phyloP scores from a whole-genome alignment of 2,888 invertebrate species.

The Agrilus mali region DNA sequence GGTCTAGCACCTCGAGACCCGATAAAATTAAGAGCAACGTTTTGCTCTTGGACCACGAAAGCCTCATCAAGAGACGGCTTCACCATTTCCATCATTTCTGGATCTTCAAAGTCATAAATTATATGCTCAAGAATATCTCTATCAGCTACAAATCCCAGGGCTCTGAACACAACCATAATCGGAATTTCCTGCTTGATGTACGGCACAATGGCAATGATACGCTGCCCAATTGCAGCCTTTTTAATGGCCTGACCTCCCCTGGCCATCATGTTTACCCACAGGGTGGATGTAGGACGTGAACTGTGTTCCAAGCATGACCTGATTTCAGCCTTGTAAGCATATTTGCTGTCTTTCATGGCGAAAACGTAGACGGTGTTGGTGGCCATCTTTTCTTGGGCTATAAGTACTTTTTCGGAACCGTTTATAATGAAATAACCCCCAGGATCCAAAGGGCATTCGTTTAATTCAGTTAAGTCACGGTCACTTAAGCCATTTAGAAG shows the following conservation, averaged over 20 bases:
- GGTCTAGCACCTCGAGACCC: slow-evolving; percentile 94
- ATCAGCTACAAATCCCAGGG: slow-evolving; percentile 92
- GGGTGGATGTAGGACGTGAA: slow-evolving; percentile 90
- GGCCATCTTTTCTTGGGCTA: slow-evolving; percentile 99
- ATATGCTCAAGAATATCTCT: slow-evolving; percentile 98
- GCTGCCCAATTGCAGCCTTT: slow-evolving; percentile 96
- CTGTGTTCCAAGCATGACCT: slow-evolving; percentile 87
- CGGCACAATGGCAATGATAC: slow-evolving; percentile 94
- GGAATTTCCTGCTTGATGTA: slow-evolving; percentile 99
- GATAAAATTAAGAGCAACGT: slow-evolving; percentile 96
- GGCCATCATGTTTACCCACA: slow-evolving; percentile 99
- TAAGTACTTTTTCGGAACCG: slow-evolving; percentile 86
- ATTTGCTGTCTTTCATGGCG: slow-evolving; percentile 99
- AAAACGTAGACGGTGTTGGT: slow-evolving; percentile 99
- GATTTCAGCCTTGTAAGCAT: slow-evolving; percentile 97
- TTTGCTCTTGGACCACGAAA: slow-evolving; percentile 98
- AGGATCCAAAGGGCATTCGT: slow-evolving; percentile 98
- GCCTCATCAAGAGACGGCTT: slow-evolving; percentile 99
- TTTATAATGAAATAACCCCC: slow-evolving; percentile 99
- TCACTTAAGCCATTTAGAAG: slow-evolving; percentile 87
- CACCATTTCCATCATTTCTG: slow-evolving; percentile 99
- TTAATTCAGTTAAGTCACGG: slow-evolving; percentile 97
- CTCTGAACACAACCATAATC: slow-evolving; percentile 98
- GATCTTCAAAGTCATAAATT: slow-evolving; percentile 99
- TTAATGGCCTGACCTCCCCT: slow-evolving; percentile 97